Percentiles rank a stretch among this genome's conserved stretches.
These are phyloP conservation scores for Pachycephala philippinensis DNA, from an alignment of 2,113 vertebrate genomes.

Conservation along the genomic window DNA sequence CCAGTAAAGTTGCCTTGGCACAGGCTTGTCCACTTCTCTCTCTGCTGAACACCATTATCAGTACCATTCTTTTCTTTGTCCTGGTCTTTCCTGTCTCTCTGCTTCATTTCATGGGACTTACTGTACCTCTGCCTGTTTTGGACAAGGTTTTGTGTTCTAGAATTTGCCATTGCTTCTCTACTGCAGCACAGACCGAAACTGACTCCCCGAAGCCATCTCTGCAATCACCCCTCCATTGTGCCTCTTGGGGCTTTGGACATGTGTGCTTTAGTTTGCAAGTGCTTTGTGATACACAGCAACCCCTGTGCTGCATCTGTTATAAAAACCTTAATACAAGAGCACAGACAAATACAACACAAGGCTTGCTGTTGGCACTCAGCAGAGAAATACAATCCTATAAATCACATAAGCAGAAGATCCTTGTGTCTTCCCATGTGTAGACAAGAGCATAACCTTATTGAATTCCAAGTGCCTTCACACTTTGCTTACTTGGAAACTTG, in stretches of 20 bases:
- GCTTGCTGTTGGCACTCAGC: not conserved
- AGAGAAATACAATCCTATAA: slow-evolving; percentile 6
- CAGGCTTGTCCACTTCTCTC: not conserved
- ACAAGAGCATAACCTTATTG: not conserved
- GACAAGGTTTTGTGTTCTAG: not conserved
- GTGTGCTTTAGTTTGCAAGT: not conserved
- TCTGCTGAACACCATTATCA: not conserved
- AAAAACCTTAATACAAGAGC: not conserved
- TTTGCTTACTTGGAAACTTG: not conserved
- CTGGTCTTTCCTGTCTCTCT: not conserved
- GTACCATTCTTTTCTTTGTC: not conserved
- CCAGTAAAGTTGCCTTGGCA: not conserved
- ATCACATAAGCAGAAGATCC: not conserved
- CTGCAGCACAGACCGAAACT: not conserved
- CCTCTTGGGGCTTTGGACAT: not conserved
- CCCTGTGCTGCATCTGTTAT: not conserved
- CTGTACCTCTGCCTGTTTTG: not conserved
- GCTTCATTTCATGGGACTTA: not conserved
- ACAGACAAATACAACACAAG: not conserved
- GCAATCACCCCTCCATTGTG: not conserved
- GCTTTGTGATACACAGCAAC: not conserved
- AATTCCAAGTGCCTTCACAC: not conserved
- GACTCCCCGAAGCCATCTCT: not conserved
- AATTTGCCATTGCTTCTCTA: not conserved
- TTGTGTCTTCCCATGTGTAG: not conserved